Evolutionary conservation across 64 coral and sea anemone species (phyloP), one percentile per base, ranked within the genome.

Genomic region (Hydrozoanthus tunicans): DNA sequence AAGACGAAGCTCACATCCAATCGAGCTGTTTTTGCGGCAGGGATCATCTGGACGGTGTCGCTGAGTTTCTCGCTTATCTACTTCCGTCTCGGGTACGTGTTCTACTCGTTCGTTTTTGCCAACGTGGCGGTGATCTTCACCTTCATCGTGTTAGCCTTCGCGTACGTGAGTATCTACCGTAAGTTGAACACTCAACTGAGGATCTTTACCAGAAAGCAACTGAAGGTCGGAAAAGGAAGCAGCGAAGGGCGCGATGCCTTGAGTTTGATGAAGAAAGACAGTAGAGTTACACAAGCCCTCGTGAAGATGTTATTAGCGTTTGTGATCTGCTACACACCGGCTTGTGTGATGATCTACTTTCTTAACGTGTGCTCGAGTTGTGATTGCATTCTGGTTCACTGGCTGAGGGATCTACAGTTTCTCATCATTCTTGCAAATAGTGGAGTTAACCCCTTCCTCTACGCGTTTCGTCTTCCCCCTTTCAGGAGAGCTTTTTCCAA

Each of bases 261-360:
- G 67, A 73, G 73, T 58, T 10, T 51, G 17, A 65, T 85, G 56
- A 96, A 79, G 57, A 85, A 77, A 43, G 89, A 96, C 9, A 82
- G 80, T 6, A 93, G 88, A 53, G 81, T 64, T 17, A 90, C 62
- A 8, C 71, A 91, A 7, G 82, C 95, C 58, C 81, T 96, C 1
- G 83, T 93, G 75, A 70, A 86, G 14, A 81, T 96, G 8, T 60
- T 96, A 25, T 27, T 89, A 53, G 95, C 92, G 1, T 96, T 90
- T 63, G 81, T 91, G 4, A 59, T 91, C 7, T 96, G 92, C 13
- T 96, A 88, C 32, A 67, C 81, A 1, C 95, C 95, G 1, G 92
- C 89, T 0, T 96, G 92, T 85, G 64, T 96, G 0, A 96, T 82
- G 77, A 96, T 93, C 27, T 93, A 96, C 59, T 89, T 93, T 25